Evolutionary conservation across 2,888 invertebrate genomes (phyloP).

Genomic region (Cremastobaeus sp.): DNA sequence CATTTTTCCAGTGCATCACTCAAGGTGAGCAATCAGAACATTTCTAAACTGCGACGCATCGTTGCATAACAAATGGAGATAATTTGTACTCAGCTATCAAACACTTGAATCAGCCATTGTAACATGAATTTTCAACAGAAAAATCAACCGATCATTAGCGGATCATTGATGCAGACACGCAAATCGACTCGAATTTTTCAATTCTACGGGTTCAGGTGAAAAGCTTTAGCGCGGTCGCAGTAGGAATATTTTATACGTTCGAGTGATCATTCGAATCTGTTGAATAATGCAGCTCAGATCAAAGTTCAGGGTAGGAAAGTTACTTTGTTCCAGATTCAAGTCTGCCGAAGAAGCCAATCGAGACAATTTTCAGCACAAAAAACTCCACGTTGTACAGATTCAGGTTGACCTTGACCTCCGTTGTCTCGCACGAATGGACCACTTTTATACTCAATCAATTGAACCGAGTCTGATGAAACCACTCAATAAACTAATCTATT

Average conservation of each 20-base stretch:
- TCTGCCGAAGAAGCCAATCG: constrained; percentile 6
- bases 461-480: too few relatives aligned
- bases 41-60: constrained; percentile 19
- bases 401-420: constrained; percentile 6
- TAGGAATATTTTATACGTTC: constrained; percentile 41
- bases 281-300: constrained; percentile 54
- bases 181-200: neutral
- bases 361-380: constrained; percentile 8
- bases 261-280: constrained; percentile 36
- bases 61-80: constrained; percentile 36
- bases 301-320: constrained; percentile 55
- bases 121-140: constrained; percentile 2
- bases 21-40: constrained; percentile 25
- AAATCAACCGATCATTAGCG: neutral
- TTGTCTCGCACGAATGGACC: neutral
- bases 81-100: constrained; percentile 11
- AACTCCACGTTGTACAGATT: constrained; percentile 1
- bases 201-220: constrained; percentile 23
- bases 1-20: constrained; percentile 8
- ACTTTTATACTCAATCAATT: neutral
- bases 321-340: constrained; percentile 41
- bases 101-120: constrained; percentile 6
- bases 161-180: neutral
- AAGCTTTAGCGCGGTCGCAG: constrained; percentile 11
- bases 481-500: too few relatives aligned